Evolutionary conservation across 2,113 vertebrate species (phyloP), one percentile per base, ranked within the genome.

Genomic region (Ctenodactylus gundi): DNA sequence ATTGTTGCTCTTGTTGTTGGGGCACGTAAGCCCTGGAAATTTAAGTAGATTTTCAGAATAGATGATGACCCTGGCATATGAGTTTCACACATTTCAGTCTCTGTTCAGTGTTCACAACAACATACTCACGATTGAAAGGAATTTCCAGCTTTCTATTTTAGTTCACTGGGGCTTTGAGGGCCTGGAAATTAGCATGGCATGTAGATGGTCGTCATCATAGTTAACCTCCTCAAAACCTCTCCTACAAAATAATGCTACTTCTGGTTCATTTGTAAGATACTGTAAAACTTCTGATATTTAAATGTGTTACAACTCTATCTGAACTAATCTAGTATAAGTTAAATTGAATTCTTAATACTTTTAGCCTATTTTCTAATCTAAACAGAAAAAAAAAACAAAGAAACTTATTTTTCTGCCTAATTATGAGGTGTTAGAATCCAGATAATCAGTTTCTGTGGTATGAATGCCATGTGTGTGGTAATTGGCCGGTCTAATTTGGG

Each of bases 41-140:
- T 94, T 36, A 67, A 87, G n/a, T 58, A 46, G 53, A 73, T 86
- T 89, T 94, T 91, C 65, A 81, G 41, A 91, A 85, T 77, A 78
- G 57, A 83, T 87, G 17, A 3, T 82, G 41, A 10, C 70, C 88
- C 15, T 85, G 6, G 11, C 18, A 58, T 81, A 44, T 85, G 15
- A 67, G 76, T 55, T 44, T 10, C 18, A 67, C 29, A 25, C 60
- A 70, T 51, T 64, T 80, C 21, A 80, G 12, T 87, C 64, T 75
- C 78, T 46, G 31, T 83, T 39, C 15, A 29, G 7, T 53, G n/a
- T 80, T 94, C 2, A 39, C 25, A 86, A 70, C 36, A 83, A 83
- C 3, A 10, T 4, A 53, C 41, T 81, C 34, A 68, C 9, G 57
- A 17, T 78, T 75, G 20, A 62, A 90, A 88, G 11, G 57, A 11